Percentiles rank a stretch among this genome's conserved stretches.
Evolutionary conservation across 2,113 vertebrate genomes (phyloP).

Genomic region (Passer montanus): DNA sequence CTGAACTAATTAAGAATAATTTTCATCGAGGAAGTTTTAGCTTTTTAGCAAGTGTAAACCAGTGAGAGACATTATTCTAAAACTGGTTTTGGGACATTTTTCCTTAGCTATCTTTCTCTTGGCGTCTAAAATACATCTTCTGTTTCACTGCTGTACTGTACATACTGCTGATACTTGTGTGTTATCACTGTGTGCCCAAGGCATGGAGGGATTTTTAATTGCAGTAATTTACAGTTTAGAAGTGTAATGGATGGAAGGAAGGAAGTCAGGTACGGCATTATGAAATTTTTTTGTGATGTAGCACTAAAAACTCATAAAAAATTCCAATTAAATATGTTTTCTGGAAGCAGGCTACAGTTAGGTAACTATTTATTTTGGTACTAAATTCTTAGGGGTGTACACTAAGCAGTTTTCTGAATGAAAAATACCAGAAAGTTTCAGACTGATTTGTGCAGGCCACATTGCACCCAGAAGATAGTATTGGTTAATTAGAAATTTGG

Average conservation of each 20-base stretch:
- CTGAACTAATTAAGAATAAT: background rate
- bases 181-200: background rate
- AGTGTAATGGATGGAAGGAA: background rate
- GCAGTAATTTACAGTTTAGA: background rate
- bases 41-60: background rate
- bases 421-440: background rate
- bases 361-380: background rate
- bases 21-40: background rate
- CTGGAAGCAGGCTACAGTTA: background rate
- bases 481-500: background rate
- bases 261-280: background rate
- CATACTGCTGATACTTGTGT: background rate
- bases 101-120: background rate
- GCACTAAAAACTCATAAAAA: background rate
- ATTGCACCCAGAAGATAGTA: background rate
- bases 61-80: background rate
- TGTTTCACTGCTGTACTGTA: background rate
- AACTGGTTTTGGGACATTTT: background rate
- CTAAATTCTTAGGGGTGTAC: background rate
- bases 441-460: background rate
- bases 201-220: background rate
- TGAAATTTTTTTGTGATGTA: background rate
- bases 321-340: background rate
- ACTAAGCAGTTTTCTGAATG: background rate
- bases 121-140: background rate